Evolutionary conservation across 2,888 invertebrate genomes (phyloP), one percentile per base, ranked within the genome.

Genomic region (Morpho deidamia): DNA sequence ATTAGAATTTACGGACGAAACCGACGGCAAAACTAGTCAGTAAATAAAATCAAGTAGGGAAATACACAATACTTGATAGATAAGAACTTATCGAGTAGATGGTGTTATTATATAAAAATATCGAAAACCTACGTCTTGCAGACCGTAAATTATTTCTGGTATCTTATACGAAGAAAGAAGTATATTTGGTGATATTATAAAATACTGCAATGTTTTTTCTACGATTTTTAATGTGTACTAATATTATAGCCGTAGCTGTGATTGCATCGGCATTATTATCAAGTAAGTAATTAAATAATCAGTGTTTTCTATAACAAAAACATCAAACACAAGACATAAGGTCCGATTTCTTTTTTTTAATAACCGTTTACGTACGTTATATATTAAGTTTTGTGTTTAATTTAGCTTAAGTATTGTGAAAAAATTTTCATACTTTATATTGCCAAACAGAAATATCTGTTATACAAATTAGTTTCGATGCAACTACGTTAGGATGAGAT

Each of bases 151-250:
- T 37, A n/a, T 37, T 37, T 11, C 11, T 10, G 11, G 39, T 34
- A 11, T 12, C 40, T 41, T n/a, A 41, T 14, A 9, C 49, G 41
- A 41, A 11, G 1, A 47, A 40, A 40, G 47, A 47, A 42, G 14
- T 35, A 23, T n/a, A 5, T 23, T 23, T 23, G 23, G 23, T 23
- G 23, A 23, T 23, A 23, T 23, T 23, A 23, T 23, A 23, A 23
- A 23, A 23, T 23, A 23, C 23, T 44, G 47, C 12, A 35, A 56
- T 56, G 53, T 34, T 45, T 33, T 51, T 51, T 32, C n/a, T 51
- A 11, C 51, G 38, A 33, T 11, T 49, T 10, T 10, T 56, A 10
- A 12, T 56, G 35, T 47, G 44, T 8, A 39, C 51, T 23, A 51
- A 51, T 33, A 37, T 49, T n/a, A 39, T 56, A 11, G 43, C 42